Evolutionary conservation across 2,797 vertebrate genomes (phyloP).

Genomic region (Argentina silus): DNA sequence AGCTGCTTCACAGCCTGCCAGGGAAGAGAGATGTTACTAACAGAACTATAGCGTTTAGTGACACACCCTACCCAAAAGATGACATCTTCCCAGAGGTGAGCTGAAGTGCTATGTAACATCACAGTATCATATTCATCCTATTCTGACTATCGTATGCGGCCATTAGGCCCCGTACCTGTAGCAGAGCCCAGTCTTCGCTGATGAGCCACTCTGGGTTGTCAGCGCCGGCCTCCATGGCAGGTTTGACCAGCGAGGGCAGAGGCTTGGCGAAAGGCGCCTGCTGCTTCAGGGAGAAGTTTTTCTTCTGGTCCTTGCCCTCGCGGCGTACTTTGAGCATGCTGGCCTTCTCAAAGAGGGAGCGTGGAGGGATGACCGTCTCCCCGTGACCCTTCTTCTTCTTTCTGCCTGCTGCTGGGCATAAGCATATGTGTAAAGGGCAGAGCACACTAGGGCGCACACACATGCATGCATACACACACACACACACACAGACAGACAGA

Average conservation of each 20-base stretch:
- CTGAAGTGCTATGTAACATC: no score
- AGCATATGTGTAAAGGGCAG: not conserved
- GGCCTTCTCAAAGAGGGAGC: conserved; percentile 92
- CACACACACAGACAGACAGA: not conserved
- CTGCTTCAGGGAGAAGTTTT: conserved; percentile 91
- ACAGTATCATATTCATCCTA: no score
- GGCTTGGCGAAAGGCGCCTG: conserved; percentile 92
- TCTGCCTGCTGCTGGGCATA: conserved; percentile 80
- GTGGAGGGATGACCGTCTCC: conserved; percentile 90
- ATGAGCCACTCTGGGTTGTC: conserved; percentile 97
- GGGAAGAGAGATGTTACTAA: not conserved
- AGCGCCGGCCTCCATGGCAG: conserved; percentile 85
- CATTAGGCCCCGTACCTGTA: conserved; percentile 80
- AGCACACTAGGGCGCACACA: not conserved
- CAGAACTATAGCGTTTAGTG: not conserved
- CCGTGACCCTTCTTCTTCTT: conserved; percentile 95
- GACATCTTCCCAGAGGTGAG: no score
- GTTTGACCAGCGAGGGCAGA: conserved; percentile 88
- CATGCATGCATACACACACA: not conserved
- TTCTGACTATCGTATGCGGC: not conserved
- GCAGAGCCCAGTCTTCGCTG: conserved; percentile 93
- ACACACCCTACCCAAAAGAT: not conserved
- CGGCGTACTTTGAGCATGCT: conserved; percentile 90
- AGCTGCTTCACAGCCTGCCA: conserved; percentile 91
- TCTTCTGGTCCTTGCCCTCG: conserved; percentile 93